Evolutionary conservation across 2,797 vertebrate genomes (phyloP).

Genomic region (Rhinichthys osculus): DNA sequence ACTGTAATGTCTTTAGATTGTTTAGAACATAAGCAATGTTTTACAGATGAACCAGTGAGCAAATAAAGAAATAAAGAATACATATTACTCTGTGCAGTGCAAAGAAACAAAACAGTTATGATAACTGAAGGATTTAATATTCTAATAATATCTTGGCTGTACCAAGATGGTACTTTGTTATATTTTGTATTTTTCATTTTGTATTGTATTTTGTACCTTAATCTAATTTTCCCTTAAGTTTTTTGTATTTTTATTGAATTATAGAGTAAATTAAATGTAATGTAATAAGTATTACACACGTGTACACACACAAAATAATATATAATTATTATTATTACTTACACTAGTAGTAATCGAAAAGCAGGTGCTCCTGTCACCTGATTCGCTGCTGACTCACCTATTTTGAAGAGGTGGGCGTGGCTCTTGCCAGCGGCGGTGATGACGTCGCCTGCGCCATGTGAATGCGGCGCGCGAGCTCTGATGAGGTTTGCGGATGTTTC

Average conservation of each 20-base stretch:
- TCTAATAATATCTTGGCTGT: background rate
- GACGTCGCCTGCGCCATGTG: constrained; percentile 47
- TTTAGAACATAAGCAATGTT: constrained; percentile 46
- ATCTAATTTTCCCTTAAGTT: background rate
- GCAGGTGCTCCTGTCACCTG: background rate
- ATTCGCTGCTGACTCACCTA: background rate
- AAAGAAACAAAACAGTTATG: constrained; percentile 13
- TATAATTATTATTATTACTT: too few relatives aligned
- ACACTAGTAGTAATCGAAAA: background rate
- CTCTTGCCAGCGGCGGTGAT: background rate
- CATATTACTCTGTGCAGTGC: background rate
- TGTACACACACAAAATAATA: too few relatives aligned
- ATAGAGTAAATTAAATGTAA: background rate
- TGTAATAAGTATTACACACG: too few relatives aligned
- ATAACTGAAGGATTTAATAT: constrained; percentile 5
- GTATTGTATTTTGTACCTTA: background rate
- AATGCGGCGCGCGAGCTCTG: constrained; percentile 42
- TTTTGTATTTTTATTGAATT: background rate
- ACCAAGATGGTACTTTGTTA: background rate
- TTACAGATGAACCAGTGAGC: constrained; percentile 52
- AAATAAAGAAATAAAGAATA: constrained; percentile 55
- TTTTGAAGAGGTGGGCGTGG: constrained; percentile 9
- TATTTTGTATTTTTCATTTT: background rate
- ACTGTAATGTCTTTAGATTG: constrained; percentile 49
- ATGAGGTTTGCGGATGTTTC: constrained; percentile 56